A percentile compares a stretch with the other conserved stretches of the same genome.
These are phyloP conservation scores for Scartelaos histophorus DNA, from an alignment of 2,113 vertebrate species.

Conservation along the genomic window DNA sequence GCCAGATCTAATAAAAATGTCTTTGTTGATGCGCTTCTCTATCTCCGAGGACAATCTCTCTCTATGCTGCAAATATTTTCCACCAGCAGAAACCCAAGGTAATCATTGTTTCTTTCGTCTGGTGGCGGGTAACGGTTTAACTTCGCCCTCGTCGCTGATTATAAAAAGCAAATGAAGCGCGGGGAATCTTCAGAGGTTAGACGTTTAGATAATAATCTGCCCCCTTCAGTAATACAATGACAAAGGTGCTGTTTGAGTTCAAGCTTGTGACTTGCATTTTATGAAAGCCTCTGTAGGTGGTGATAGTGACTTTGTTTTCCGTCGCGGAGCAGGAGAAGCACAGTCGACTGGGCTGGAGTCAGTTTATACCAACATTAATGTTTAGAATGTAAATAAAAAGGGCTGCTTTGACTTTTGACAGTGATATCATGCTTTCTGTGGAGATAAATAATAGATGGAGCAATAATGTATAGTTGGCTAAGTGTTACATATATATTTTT, in stretches of 20 bases:
- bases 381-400: too few species aligned
- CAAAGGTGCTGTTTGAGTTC: not conserved
- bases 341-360: not conserved
- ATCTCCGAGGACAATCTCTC: constrained; percentile 9
- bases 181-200: not conserved
- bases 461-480: too few species aligned
- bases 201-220: not conserved
- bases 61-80: not conserved
- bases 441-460: too few species aligned
- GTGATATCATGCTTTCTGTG: too few species aligned
- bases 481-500: too few species aligned
- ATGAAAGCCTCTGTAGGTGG: constrained; percentile 12
- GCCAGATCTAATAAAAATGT: constrained; percentile 60
- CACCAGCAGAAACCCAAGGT: not conserved
- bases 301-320: not conserved
- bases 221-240: not conserved
- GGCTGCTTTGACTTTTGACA: too few species aligned
- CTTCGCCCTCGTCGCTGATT: not conserved
- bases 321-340: not conserved
- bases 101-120: not conserved
- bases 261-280: constrained; percentile 7
- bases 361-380: not conserved
- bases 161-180: not conserved
- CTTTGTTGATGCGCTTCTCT: constrained; percentile 25
- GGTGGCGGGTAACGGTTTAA: not conserved